Percentiles rank a stretch among this genome's conserved stretches.
These are phyloP conservation scores for Ennomos erosarius DNA, from an alignment of 2,888 invertebrate genomes.

Conservation along the genomic window DNA sequence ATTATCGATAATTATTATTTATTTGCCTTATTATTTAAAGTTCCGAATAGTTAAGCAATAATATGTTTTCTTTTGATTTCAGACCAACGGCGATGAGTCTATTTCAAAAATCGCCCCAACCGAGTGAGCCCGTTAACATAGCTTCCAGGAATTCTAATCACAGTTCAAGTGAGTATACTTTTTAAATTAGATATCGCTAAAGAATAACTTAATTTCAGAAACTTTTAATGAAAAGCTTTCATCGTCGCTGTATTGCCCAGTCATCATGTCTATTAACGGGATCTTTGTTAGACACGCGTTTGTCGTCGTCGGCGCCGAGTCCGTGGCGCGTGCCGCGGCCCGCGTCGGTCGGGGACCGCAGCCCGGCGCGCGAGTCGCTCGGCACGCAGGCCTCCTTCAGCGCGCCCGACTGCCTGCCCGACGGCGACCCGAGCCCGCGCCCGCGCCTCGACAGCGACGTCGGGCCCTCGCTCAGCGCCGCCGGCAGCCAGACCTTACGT, in stretches of 20 bases:
- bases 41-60: too few relatives aligned
- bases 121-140: slow-evolving; percentile 88
- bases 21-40: too few relatives aligned
- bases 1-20: too few relatives aligned
- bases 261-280: too few relatives aligned
- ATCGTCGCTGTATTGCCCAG: too few relatives aligned
- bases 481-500: slow-evolving; percentile 78
- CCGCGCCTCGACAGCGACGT: slow-evolving; percentile 80
- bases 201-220: too few relatives aligned
- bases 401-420: slow-evolving; percentile 50
- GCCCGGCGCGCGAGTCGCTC: slow-evolving; percentile 67
- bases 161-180: slow-evolving; percentile 39
- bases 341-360: slow-evolving; percentile 48
- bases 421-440: slow-evolving; percentile 45
- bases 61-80: slow-evolving; percentile 38
- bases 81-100: slow-evolving; percentile 88
- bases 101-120: slow-evolving; percentile 86
- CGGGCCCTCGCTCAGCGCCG: slow-evolving; percentile 78
- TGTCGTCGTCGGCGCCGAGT: slow-evolving; percentile 75
- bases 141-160: slow-evolving; percentile 72
- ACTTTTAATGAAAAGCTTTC: too few relatives aligned
- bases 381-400: slow-evolving; percentile 56
- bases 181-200: too few relatives aligned
- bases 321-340: slow-evolving; percentile 56
- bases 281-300: slow-evolving; percentile 54